These are phyloP conservation scores for Protaetia brevitarsis DNA, from an alignment of 1,140 invertebrate species.

Conservation along the genomic window DNA sequence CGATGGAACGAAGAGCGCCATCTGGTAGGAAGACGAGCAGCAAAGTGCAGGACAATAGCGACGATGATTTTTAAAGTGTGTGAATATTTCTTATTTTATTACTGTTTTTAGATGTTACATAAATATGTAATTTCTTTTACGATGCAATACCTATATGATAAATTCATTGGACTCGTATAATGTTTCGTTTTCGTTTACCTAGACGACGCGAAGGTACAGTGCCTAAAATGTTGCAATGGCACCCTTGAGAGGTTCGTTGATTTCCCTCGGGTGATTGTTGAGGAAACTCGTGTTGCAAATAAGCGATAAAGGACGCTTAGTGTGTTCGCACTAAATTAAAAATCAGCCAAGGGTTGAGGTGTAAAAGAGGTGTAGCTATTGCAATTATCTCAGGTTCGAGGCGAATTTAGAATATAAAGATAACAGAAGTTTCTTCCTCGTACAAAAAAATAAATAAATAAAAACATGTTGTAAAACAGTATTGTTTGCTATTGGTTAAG, in stretches of 20 bases:
- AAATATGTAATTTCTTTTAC: no score
- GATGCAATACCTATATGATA: no score
- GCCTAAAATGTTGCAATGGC: not conserved
- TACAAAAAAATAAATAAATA: no score
- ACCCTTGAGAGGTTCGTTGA: not conserved
- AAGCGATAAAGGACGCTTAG: not conserved
- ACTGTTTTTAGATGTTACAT: not conserved
- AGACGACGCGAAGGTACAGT: not conserved
- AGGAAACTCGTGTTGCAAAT: not conserved
- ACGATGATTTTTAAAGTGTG: constrained; percentile 45
- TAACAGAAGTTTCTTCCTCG: no score
- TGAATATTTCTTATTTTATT: not conserved
- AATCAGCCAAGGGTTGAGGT: not conserved
- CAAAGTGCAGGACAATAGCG: constrained; percentile 41
- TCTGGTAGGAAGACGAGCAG: constrained; percentile 32
- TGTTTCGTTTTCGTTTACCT: not conserved
- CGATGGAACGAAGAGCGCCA: constrained; percentile 36
- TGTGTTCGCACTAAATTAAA: not conserved
- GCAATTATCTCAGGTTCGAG: no score
- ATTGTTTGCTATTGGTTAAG: no score
- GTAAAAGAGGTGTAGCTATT: no score
- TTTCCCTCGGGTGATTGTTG: not conserved
- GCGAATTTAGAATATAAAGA: no score
- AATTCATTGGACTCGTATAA: not conserved
- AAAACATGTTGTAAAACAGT: no score